These are phyloP conservation scores for Oreochromis tanganicae DNA, from an alignment of 2,113 vertebrate genomes.

Conservation along the genomic window DNA sequence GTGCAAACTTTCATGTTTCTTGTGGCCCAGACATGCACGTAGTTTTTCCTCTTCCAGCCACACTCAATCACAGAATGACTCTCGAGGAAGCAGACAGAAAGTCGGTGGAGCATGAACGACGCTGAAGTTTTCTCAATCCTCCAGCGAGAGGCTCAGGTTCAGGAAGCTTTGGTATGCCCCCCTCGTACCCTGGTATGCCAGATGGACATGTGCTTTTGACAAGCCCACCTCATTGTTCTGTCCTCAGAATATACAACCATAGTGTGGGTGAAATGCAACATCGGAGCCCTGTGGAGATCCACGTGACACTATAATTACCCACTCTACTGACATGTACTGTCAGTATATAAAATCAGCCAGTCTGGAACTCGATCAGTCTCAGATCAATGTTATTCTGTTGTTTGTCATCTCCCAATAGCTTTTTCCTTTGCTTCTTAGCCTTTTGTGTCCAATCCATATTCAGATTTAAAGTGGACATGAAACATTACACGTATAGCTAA, in stretches of 20 bases:
- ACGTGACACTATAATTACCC: not conserved
- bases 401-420: not conserved
- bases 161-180: constrained; percentile 10
- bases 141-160: constrained; percentile 37
- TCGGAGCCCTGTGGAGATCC: not conserved
- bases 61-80: constrained; percentile 49
- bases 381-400: not conserved
- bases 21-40: constrained; percentile 30
- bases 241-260: constrained; percentile 36
- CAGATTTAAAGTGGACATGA: not conserved
- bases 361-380: constrained; percentile 6
- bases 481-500: not conserved
- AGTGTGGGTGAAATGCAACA: not conserved
- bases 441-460: not conserved
- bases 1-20: constrained; percentile 58
- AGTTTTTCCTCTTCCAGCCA: constrained; percentile 10
- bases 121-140: constrained; percentile 43
- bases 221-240: constrained; percentile 1
- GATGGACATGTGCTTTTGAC: constrained; percentile 38
- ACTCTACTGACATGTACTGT: not conserved
- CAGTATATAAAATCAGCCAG: constrained; percentile 30
- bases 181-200: constrained; percentile 10
- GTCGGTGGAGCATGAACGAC: constrained; percentile 36
- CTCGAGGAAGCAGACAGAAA: constrained; percentile 49
- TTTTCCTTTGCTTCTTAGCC: not conserved